phyloP scores from a whole-genome alignment of 2,888 invertebrate genomes.

The Ectemnius lituratus region DNA sequence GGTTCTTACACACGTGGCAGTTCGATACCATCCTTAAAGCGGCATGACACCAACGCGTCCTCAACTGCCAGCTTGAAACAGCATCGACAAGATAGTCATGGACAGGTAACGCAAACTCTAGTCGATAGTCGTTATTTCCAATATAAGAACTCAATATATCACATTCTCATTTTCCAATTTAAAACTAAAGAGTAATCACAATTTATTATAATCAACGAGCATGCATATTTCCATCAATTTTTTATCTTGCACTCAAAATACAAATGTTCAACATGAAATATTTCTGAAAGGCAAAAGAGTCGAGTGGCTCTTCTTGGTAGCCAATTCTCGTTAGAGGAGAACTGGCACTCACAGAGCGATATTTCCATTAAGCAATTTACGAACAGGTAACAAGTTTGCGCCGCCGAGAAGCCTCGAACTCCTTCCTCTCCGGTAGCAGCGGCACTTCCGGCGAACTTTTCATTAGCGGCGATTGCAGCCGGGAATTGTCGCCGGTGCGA shows the following conservation, averaged over 20 bases:
- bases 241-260: neutral
- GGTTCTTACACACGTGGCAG: slow-evolving; percentile 67
- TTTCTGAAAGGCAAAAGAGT: too few relatives aligned
- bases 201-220: too few relatives aligned
- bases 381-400: slow-evolving; percentile 57
- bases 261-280: neutral
- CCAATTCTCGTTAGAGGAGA: slow-evolving; percentile 9
- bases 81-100: slow-evolving; percentile 67
- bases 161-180: neutral
- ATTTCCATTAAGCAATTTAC: slow-evolving; percentile 23
- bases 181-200: neutral
- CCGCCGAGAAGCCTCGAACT: slow-evolving; percentile 67
- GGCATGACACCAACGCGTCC: slow-evolving; percentile 65
- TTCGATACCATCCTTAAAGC: slow-evolving; percentile 69
- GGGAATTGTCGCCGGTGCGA: slow-evolving; percentile 81
- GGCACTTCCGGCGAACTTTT: slow-evolving; percentile 78
- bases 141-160: neutral
- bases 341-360: neutral
- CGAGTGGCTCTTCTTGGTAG: too few relatives aligned
- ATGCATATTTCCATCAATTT: too few relatives aligned
- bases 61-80: slow-evolving; percentile 61
- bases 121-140: neutral
- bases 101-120: slow-evolving; percentile 51
- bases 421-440: slow-evolving; percentile 75
- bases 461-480: slow-evolving; percentile 76